phyloP scores from a whole-genome alignment of 1,140 invertebrate species.

The Paraescarpia echinospica region DNA sequence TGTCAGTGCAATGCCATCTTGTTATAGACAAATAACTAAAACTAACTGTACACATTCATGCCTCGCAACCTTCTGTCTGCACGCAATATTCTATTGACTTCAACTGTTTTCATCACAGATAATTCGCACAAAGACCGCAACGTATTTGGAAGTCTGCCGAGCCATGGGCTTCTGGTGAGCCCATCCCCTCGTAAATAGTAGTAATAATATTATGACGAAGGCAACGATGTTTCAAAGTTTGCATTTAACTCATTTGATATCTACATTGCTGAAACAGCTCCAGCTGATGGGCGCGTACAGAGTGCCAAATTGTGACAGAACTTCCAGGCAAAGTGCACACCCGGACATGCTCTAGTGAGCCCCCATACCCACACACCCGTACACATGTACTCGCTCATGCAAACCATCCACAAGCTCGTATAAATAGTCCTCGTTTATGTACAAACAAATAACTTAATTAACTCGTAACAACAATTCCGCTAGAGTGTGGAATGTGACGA shows the following conservation, averaged over 20 bases:
- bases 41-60: not conserved
- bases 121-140: not conserved
- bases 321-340: not conserved
- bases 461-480: not conserved
- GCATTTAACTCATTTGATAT: not conserved
- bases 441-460: slow-evolving; percentile 1
- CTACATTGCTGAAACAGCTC: not conserved
- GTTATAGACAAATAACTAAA: not conserved
- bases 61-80: not conserved
- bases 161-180: not conserved
- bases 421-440: not conserved
- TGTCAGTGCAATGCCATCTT: not conserved
- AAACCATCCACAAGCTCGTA: not conserved
- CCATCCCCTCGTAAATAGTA: not conserved
- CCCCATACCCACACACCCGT: not conserved
- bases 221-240: not conserved
- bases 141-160: not conserved
- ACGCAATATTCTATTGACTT: not conserved
- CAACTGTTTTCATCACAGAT: not conserved
- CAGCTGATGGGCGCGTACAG: not conserved
- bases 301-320: not conserved
- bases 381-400: not conserved
- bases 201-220: not conserved
- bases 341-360: not conserved
- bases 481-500: not conserved